Evolutionary conservation across 2,888 invertebrate genomes (phyloP).

Genomic region (Spodoptera exigua): DNA sequence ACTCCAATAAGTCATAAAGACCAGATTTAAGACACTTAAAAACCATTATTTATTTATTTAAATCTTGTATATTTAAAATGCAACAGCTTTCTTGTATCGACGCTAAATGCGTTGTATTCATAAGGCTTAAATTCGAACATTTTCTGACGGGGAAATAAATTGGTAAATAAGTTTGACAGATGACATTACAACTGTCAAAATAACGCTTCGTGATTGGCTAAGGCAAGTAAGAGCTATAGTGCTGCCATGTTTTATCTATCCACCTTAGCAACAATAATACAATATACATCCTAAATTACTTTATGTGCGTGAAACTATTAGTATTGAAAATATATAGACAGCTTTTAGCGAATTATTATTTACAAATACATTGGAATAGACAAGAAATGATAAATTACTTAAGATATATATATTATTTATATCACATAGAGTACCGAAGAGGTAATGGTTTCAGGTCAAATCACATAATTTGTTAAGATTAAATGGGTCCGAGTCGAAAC

Average conservation of each 20-base stretch:
- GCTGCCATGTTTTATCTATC: too few relatives aligned
- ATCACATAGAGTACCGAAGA: conserved; percentile 66
- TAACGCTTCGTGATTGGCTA: too few relatives aligned
- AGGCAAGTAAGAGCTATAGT: too few relatives aligned
- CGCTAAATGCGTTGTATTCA: conserved; percentile 26
- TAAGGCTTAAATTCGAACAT: conserved; percentile 51
- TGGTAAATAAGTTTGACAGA: too few relatives aligned
- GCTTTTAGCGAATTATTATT: conserved; percentile 50
- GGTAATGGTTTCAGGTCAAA: conserved; percentile 65
- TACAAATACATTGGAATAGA: conserved; percentile 52
- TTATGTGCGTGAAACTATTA: conserved; percentile 31
- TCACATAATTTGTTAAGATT: conserved; percentile 41
- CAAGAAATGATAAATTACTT: conserved; percentile 41
- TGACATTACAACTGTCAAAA: too few relatives aligned
- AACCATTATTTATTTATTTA: too few relatives aligned
- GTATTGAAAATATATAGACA: conserved; percentile 38
- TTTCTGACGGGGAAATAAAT: conserved; percentile 21
- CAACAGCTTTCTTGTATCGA: conserved; percentile 19
- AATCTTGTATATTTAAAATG: too few relatives aligned
- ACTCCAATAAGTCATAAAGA: too few relatives aligned
- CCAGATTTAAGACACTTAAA: too few relatives aligned
- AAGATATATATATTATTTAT: conserved; percentile 52
- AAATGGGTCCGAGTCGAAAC: conserved; percentile 30
- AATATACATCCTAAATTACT: conserved; percentile 17
- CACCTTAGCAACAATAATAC: conserved; percentile 33